A percentile compares a stretch with the other conserved stretches of the same genome.
Evolutionary conservation across 2,113 vertebrate genomes (phyloP).

Genomic region (Sander lucioperca): DNA sequence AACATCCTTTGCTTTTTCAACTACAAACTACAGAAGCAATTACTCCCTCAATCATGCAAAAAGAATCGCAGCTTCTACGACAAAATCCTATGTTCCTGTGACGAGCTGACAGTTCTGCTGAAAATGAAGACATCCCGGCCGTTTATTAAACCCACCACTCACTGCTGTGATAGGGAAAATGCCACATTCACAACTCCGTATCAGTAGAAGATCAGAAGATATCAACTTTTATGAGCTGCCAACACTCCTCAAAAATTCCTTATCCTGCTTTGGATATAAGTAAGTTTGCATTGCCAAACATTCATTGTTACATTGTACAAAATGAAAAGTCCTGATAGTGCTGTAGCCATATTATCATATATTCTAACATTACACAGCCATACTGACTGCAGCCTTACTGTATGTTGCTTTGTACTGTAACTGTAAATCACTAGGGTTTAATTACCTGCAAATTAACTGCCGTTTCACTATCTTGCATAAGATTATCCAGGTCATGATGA

Average conservation of each 20-base stretch:
- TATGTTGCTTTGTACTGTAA: constrained; percentile 71
- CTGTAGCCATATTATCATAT: constrained; percentile 43
- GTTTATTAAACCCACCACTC: constrained; percentile 30
- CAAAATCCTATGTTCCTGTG: background rate
- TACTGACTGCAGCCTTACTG: constrained; percentile 40
- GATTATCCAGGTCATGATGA: constrained; percentile 88
- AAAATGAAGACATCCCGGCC: constrained; percentile 19
- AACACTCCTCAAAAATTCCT: constrained; percentile 8
- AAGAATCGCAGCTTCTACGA: background rate
- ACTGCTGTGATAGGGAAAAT: constrained; percentile 1
- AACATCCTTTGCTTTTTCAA: background rate
- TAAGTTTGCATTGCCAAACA: background rate
- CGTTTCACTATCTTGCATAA: constrained; percentile 93
- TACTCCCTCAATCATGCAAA: background rate
- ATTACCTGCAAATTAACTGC: constrained; percentile 87
- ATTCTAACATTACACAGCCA: constrained; percentile 20
- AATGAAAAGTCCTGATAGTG: background rate
- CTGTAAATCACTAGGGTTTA: constrained; percentile 88
- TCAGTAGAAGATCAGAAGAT: constrained; percentile 1
- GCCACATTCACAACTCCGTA: constrained; percentile 14
- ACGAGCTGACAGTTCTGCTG: background rate
- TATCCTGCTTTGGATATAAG: background rate
- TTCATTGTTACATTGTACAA: background rate
- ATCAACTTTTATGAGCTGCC: constrained; percentile 8
- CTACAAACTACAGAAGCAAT: background rate